A percentile compares a stretch with the other conserved stretches of the same genome.
phyloP scores from a whole-genome alignment of 2,888 invertebrate genomes.

The Branchellion lobata region DNA sequence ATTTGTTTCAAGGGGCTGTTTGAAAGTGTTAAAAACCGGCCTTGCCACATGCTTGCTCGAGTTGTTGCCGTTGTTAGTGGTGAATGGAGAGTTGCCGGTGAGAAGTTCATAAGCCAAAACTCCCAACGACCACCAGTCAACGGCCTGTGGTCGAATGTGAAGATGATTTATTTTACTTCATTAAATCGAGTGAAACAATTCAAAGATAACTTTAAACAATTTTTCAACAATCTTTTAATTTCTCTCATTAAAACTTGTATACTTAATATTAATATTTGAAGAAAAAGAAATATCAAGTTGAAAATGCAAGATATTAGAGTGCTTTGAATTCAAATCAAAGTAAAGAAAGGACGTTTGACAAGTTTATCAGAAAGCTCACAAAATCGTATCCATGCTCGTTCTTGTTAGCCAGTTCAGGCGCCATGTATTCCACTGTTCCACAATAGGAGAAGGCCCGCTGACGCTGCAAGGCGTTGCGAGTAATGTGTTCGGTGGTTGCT shows the following conservation, averaged over 20 bases:
- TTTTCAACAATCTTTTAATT: not conserved
- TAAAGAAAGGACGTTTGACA: no score
- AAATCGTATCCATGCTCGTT: conserved; percentile 89
- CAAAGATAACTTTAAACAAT: no score
- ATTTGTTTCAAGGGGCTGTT: no score
- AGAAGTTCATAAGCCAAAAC: conserved; percentile 92
- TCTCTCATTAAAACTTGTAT: no score
- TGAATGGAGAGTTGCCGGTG: conserved; percentile 94
- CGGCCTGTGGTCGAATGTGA: conserved; percentile 73
- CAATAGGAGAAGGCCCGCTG: conserved; percentile 93
- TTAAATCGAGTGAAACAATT: not conserved
- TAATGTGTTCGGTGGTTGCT: no score
- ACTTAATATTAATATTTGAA: no score
- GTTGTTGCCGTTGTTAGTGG: conserved; percentile 89
- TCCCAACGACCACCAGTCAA: conserved; percentile 98
- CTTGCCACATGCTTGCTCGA: conserved; percentile 90
- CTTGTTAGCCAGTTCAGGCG: conserved; percentile 78
- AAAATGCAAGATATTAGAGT: no score
- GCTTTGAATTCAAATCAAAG: no score
- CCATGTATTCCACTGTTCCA: conserved; percentile 98
- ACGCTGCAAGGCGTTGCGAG: no score
- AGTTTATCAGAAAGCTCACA: conserved; percentile 74
- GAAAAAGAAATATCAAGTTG: no score
- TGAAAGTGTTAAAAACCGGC: no score
- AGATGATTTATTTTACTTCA: conserved; percentile 7